phyloP scores from a whole-genome alignment of 35 echinoderm and acorn worm species.

The Diadema setosum region DNA sequence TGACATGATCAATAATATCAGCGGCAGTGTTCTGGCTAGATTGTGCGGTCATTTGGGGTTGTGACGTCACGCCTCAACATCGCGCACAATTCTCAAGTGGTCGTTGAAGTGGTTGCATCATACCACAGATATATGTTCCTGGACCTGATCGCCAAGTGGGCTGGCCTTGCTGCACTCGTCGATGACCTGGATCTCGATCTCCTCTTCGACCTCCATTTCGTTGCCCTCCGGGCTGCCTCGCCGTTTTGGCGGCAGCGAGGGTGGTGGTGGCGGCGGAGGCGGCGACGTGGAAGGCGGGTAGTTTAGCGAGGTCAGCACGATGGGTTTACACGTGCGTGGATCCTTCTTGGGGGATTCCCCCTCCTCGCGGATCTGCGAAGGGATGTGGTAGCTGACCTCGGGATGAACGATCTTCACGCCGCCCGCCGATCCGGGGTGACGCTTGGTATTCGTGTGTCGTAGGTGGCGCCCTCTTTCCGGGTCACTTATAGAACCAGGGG shows the following conservation, averaged over 20 bases:
- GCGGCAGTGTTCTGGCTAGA: too few relatives aligned
- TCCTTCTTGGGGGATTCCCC: slow-evolving; percentile 6
- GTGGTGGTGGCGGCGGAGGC: slow-evolving; percentile 14
- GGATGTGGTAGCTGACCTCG: neutral
- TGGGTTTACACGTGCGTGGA: neutral
- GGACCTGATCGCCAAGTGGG: neutral
- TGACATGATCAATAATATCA: too few relatives aligned
- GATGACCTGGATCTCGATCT: slow-evolving; percentile 42
- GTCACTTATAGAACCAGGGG: slow-evolving; percentile 57
- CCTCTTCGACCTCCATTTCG: slow-evolving; percentile 15
- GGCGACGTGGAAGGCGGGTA: neutral
- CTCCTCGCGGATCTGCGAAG: neutral
- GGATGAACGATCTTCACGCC: neutral
- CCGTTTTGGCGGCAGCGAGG: slow-evolving; percentile 13
- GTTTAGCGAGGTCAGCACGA: neutral
- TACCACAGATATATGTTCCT: neutral
- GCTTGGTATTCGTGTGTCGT: neutral
- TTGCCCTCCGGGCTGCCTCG: slow-evolving; percentile 34
- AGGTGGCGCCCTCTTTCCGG: slow-evolving; percentile 47
- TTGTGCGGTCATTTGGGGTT: too few relatives aligned
- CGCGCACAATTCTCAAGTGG: too few relatives aligned
- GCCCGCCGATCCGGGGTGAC: neutral
- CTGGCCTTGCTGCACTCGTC: neutral
- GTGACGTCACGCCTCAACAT: too few relatives aligned
- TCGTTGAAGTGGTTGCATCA: too few relatives aligned